Conservation (phyloP, 2,113 vertebrate species). For the Lepus europaeus region DNA sequence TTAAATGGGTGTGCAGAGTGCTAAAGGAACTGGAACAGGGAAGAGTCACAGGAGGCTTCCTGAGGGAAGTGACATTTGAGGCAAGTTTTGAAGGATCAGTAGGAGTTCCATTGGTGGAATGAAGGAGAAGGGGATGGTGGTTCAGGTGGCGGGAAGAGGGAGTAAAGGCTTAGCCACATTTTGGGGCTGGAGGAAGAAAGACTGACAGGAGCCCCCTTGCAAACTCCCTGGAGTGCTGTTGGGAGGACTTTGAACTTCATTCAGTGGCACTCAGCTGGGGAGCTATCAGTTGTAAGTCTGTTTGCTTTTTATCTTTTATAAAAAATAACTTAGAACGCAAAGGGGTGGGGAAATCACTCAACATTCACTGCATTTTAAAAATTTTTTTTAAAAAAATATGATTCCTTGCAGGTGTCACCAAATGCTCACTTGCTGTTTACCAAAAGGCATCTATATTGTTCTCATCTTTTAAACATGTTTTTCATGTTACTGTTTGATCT, state of each 20-base stretch:
- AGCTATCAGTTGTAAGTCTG: background rate
- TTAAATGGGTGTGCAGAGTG: background rate
- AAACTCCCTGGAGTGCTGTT: background rate
- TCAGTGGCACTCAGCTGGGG: background rate
- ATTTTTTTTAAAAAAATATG: background rate
- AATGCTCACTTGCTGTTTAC: constrained; percentile 4
- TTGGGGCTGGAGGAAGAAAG: background rate
- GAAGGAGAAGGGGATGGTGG: background rate
- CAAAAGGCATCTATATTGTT: constrained; percentile 1
- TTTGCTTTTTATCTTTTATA: background rate
- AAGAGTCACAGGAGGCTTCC: background rate
- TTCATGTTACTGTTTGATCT: constrained; percentile 61
- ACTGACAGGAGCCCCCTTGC: background rate
- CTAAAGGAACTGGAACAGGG: background rate
- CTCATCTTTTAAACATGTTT: constrained; percentile 37
- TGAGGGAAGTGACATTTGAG: fast-evolving
- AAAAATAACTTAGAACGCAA: constrained; percentile 39
- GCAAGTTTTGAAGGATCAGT: background rate
- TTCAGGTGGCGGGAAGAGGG: background rate
- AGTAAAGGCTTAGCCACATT: background rate
- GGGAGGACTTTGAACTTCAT: background rate
- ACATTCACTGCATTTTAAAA: constrained; percentile 42
- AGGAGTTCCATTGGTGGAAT: background rate
- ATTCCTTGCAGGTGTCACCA: background rate
- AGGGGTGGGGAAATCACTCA: constrained; percentile 18